phyloP scores from a whole-genome alignment of 2,888 invertebrate genomes.

The Molanna angustata region DNA sequence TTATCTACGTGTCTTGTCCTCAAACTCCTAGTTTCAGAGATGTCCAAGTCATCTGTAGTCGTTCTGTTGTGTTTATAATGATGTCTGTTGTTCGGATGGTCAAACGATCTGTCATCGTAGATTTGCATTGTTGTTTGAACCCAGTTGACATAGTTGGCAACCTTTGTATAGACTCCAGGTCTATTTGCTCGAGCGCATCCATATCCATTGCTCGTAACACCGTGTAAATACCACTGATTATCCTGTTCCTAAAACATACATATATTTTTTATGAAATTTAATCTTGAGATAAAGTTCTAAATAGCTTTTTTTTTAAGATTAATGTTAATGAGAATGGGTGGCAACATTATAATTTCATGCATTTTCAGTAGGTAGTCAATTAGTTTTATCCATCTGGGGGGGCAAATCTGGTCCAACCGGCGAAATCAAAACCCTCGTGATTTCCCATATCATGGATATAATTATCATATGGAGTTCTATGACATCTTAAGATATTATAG shows the following conservation, averaged over 20 bases:
- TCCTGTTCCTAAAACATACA: slow-evolving; percentile 44
- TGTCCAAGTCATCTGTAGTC: slow-evolving; percentile 46
- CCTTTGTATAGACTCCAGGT: slow-evolving; percentile 80
- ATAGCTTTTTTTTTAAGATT: too few relatives aligned
- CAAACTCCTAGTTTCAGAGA: slow-evolving; percentile 46
- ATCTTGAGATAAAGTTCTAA: too few relatives aligned
- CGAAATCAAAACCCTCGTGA: too few relatives aligned
- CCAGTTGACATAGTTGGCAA: slow-evolving; percentile 71
- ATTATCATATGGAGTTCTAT: too few relatives aligned
- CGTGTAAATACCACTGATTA: slow-evolving; percentile 53
- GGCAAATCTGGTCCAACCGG: too few relatives aligned
- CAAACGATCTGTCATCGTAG: slow-evolving; percentile 38
- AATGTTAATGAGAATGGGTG: too few relatives aligned
- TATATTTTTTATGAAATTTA: too few relatives aligned
- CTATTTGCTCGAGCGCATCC: slow-evolving; percentile 76
- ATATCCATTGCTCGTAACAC: slow-evolving; percentile 78
- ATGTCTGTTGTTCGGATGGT: slow-evolving; percentile 35
- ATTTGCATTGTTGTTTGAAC: slow-evolving; percentile 57
- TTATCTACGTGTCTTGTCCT: slow-evolving; percentile 39
- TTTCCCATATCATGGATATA: too few relatives aligned
- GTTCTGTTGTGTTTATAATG: slow-evolving; percentile 40
- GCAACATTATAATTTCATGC: too few relatives aligned
- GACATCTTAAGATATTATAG: too few relatives aligned
- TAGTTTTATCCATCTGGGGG: too few relatives aligned
- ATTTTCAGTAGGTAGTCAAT: too few relatives aligned